A percentile compares a stretch with the other conserved stretches of the same genome.
Evolutionary conservation across 2,113 vertebrate genomes (phyloP).

Genomic region (Corapipo altera): DNA sequence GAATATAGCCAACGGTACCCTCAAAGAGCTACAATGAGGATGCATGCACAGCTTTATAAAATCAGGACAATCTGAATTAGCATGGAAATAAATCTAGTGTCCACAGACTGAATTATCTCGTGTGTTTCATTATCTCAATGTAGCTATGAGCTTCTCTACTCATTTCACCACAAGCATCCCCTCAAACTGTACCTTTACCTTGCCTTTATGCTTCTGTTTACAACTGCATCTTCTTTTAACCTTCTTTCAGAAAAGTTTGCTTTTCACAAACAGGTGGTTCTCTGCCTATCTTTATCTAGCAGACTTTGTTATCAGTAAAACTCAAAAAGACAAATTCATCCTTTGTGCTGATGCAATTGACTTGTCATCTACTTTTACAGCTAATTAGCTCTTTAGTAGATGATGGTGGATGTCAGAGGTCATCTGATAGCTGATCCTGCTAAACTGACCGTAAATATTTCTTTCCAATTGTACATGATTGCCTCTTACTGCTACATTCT

Average conservation of each 20-base stretch:
- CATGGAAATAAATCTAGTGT: background rate
- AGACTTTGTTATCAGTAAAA: slow-evolving; percentile 57
- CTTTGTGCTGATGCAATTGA: slow-evolving; percentile 78
- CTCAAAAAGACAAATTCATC: slow-evolving; percentile 71
- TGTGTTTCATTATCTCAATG: background rate
- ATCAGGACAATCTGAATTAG: background rate
- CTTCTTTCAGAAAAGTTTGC: background rate
- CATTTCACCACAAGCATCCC: background rate
- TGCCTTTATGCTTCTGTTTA: background rate
- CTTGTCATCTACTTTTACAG: slow-evolving; percentile 77
- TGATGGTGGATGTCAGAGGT: slow-evolving; percentile 69
- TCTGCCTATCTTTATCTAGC: background rate
- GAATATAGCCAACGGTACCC: background rate
- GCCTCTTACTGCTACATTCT: slow-evolving; percentile 11
- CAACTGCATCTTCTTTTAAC: background rate
- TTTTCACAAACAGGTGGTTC: background rate
- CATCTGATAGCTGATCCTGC: slow-evolving; percentile 78
- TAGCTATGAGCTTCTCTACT: background rate
- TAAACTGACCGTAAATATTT: slow-evolving; percentile 80
- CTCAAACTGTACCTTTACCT: background rate
- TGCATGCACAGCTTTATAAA: background rate
- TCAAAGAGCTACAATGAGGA: background rate
- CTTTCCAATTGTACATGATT: slow-evolving; percentile 62
- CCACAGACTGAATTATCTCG: background rate
- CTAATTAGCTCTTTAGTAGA: slow-evolving; percentile 79